Conservation (phyloP, 2,888 invertebrate genomes). For the Protodeltote pygarga region DNA sequence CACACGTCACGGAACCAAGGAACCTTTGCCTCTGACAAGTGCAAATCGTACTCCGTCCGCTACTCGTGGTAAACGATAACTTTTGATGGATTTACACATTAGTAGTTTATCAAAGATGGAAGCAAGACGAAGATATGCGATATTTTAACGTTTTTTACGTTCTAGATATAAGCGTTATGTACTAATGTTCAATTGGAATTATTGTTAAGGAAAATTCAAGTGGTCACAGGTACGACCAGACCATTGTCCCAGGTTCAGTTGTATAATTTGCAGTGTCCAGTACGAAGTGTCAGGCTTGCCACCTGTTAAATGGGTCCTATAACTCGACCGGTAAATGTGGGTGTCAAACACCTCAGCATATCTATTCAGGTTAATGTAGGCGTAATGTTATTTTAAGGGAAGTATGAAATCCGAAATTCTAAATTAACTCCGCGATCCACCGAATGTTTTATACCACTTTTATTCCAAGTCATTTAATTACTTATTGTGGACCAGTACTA, state of each 20-base stretch:
- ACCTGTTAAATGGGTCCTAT: no score
- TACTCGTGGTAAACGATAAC: constrained; percentile 49
- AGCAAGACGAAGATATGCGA: neutral
- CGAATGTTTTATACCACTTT: neutral
- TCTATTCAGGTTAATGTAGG: no score
- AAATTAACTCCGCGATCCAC: constrained; percentile 27
- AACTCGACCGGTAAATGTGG: no score
- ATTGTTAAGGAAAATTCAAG: constrained; percentile 19
- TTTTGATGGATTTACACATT: constrained; percentile 60
- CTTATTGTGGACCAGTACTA: no score
- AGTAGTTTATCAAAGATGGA: constrained; percentile 20
- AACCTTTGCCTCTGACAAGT: constrained; percentile 40
- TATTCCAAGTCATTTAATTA: neutral
- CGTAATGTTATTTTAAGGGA: no score
- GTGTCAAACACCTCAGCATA: no score
- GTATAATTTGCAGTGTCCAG: no score
- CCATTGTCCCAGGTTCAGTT: no score
- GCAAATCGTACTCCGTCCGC: constrained; percentile 65
- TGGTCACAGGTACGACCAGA: no score
- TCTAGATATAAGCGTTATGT: constrained; percentile 40
- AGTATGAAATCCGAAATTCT: constrained; percentile 24
- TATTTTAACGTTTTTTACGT: constrained; percentile 23
- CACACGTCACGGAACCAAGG: neutral
- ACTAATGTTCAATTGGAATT: constrained; percentile 13
- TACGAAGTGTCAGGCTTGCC: no score